Evolutionary conservation across 2,113 vertebrate species (phyloP).

Genomic region (Sigmodon hispidus): DNA sequence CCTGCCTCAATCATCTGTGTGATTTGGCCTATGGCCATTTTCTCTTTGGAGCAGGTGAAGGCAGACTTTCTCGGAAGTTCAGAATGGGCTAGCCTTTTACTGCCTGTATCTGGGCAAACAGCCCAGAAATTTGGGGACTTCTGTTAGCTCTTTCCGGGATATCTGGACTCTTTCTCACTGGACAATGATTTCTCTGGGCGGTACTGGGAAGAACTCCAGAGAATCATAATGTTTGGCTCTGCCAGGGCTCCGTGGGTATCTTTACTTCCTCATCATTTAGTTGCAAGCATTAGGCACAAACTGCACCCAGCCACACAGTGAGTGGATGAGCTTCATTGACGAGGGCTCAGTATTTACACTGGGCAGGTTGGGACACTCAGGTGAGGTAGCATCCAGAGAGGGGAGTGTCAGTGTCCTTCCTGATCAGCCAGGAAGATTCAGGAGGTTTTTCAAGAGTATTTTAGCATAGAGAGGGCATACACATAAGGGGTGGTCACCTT

Average conservation of each 20-base stretch:
- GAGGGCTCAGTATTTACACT: not conserved
- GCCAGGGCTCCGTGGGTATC: not conserved
- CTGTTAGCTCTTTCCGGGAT: not conserved
- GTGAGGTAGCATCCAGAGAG: not conserved
- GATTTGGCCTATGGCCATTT: not conserved
- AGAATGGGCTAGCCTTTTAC: not conserved
- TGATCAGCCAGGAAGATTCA: not conserved
- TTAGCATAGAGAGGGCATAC: not conserved
- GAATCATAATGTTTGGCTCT: not conserved
- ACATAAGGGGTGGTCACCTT: not conserved
- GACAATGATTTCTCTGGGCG: not conserved
- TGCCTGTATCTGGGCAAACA: not conserved
- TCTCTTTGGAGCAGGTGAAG: not conserved
- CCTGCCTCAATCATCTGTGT: rapidly evolving
- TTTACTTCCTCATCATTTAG: too few species aligned
- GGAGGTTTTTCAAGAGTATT: not conserved
- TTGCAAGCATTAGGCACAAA: not conserved
- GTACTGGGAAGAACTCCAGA: not conserved
- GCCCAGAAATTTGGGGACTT: not conserved
- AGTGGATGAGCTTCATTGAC: too few species aligned
- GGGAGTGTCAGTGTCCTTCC: not conserved
- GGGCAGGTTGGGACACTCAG: too few species aligned
- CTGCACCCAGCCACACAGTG: not conserved
- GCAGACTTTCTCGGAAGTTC: not conserved
- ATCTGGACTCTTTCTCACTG: rapidly evolving